Base-by-base conservation (phyloP, 2,113 vertebrate species). In the Callithrix jacchus region DNA sequence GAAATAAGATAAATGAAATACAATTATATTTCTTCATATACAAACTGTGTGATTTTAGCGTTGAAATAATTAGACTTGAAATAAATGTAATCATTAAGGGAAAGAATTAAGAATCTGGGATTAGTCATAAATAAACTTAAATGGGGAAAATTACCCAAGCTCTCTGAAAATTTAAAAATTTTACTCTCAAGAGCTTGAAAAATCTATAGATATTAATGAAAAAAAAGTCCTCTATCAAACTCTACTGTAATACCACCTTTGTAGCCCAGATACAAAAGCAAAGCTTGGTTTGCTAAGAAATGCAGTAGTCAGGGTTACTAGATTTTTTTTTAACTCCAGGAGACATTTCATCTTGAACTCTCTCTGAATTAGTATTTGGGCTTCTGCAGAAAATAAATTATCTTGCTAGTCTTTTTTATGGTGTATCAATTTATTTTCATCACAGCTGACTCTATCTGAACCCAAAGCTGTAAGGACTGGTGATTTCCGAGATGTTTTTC, bases 281-380 rank as follows among this genome's bases (percentile, higher is more conserved):
- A 95, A 96, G 56, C 89, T 87, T 83, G 56, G 49, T 84, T 96
- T 94, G 76, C 89, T 95, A 87, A 83, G 94, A 94, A 97, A 96
- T 93, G 64, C n/a, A 45, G 18, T 89, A 73, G 87, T 95, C 84
- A 89, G 56, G 49, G 18, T 97, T 97, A 97, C 97, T 97, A 90
- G 74, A 90, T 92, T 92, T 89, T 61, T 96, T 91, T 94, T 88
- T 35, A 89, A 97, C 74, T 95, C 74, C 58, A 54, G 84, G n/a
- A 97, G 95, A 95, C 64, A 96, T 95, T 94, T 94, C 94, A 95
- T 97, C 89, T 95, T 92, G 89, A 95, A 94, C 89, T 96, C 70
- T 96, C 95, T 96, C 80, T 96, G 97, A 96, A 95, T 97, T 97
- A 97, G 89, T 90, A 93, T 88, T 91, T 93, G 89, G 89, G 87